These are phyloP conservation scores for Sarcophaga subvicina DNA, from an alignment of 2,888 invertebrate genomes.

Conservation along the genomic window DNA sequence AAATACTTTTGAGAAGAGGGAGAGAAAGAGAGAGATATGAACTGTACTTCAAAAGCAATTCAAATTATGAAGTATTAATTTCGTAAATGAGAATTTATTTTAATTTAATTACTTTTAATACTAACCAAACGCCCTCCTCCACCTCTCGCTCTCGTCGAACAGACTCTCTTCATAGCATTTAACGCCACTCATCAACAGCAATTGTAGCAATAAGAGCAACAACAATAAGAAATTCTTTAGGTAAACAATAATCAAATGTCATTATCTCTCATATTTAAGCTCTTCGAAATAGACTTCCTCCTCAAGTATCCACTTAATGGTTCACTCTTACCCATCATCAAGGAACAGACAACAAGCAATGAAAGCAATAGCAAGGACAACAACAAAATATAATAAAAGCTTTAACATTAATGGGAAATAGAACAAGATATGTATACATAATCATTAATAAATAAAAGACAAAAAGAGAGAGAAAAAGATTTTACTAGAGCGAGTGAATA, in stretches of 20 bases:
- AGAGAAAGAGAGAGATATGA: too few species aligned
- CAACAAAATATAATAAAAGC: constrained; percentile 11
- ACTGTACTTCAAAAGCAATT: too few species aligned
- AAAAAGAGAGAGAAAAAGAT: neutral
- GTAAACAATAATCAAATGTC: constrained; percentile 52
- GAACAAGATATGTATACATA: too few species aligned
- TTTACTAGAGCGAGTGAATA: too few species aligned
- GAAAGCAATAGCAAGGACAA: neutral
- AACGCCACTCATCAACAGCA: neutral
- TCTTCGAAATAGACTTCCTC: constrained; percentile 24
- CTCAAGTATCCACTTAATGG: constrained; percentile 42
- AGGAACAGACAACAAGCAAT: constrained; percentile 13
- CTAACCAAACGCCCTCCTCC: too few species aligned
- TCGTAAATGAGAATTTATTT: too few species aligned
- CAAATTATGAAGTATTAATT: too few species aligned
- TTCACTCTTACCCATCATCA: neutral
- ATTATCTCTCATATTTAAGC: constrained; percentile 51
- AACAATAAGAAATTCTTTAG: constrained; percentile 11
- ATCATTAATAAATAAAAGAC: neutral
- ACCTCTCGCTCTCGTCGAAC: too few species aligned
- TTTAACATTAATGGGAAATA: neutral
- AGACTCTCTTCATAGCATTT: too few species aligned
- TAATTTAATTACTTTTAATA: too few species aligned
- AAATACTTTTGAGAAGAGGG: too few species aligned
- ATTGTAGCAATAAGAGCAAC: neutral